phyloP scores from a whole-genome alignment of 37 sponge, comb jelly and placozoan species.

The Geodia barretti region DNA sequence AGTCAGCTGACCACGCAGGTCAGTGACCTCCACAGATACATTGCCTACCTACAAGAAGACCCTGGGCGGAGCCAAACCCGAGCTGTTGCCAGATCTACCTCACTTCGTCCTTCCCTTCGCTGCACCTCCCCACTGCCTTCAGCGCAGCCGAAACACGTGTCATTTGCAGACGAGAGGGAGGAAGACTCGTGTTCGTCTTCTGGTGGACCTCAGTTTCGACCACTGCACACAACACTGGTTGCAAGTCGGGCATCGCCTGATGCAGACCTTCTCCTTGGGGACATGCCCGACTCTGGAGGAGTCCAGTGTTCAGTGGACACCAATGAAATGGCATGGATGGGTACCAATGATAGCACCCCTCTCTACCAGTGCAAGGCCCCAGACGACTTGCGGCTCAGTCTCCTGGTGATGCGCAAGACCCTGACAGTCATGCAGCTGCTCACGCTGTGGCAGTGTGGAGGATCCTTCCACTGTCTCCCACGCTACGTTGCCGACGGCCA shows the following conservation, averaged over 20 bases:
- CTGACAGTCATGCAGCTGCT: conserved; percentile 67
- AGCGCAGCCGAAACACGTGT: not conserved
- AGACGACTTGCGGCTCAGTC: conserved; percentile 25
- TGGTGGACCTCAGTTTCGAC: not conserved
- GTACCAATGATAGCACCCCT: not conserved
- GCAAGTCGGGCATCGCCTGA: not conserved
- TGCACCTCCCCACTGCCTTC: not conserved
- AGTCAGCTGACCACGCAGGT: not conserved
- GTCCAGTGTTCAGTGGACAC: conserved; percentile 30
- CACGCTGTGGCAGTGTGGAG: conserved; percentile 68
- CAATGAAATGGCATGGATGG: conserved; percentile 13
- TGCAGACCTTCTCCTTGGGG: not conserved
- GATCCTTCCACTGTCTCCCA: conserved; percentile 39
- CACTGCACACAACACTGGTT: not conserved
- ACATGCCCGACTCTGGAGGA: conserved; percentile 1
- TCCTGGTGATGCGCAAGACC: conserved; percentile 57
- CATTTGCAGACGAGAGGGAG: not conserved
- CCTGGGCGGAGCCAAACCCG: not conserved
- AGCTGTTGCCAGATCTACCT: not conserved
- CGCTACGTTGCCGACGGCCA: conserved; percentile 9
- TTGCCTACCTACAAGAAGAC: conserved; percentile 34
- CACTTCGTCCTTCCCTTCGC: not conserved
- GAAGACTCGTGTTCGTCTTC: not conserved
- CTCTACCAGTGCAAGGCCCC: not conserved
- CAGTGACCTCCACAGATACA: conserved; percentile 18